Percentiles rank a stretch among this genome's conserved stretches.
phyloP scores from a whole-genome alignment of 2,113 vertebrate species.

The Uria lomvia region DNA sequence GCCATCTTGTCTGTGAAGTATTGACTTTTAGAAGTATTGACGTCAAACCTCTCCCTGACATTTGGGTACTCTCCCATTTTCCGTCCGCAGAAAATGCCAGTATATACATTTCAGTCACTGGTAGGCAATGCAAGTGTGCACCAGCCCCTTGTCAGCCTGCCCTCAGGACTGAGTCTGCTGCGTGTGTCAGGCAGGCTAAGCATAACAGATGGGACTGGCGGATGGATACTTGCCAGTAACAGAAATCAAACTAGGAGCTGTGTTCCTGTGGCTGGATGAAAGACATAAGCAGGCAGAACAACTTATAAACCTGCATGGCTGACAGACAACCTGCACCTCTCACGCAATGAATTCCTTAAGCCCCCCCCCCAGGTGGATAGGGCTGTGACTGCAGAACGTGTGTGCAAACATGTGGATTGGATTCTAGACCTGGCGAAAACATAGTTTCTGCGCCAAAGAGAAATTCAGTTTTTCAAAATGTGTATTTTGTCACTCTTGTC shows the following conservation, averaged over 20 bases:
- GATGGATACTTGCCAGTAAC: slow-evolving; percentile 22
- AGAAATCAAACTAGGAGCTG: background rate
- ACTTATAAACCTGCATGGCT: background rate
- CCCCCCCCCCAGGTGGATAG: background rate
- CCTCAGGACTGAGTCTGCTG: slow-evolving; percentile 2
- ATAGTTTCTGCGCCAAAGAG: background rate
- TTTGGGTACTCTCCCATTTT: background rate
- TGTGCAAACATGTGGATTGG: background rate
- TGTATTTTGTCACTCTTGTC: background rate
- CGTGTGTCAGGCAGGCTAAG: background rate
- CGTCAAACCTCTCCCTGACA: background rate
- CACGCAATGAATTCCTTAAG: background rate
- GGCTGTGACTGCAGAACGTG: background rate
- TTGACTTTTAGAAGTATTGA: background rate
- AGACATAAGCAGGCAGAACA: background rate
- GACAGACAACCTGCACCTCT: background rate
- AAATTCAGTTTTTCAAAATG: background rate
- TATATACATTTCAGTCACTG: background rate
- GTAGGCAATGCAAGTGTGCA: background rate
- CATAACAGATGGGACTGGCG: background rate
- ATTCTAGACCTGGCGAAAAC: background rate
- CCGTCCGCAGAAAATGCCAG: background rate
- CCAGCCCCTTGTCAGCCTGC: background rate
- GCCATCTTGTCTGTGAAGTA: background rate
- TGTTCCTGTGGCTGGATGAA: background rate